Evolutionary conservation across 2,797 vertebrate species (phyloP).

Genomic region (Amblyraja radiata): DNA sequence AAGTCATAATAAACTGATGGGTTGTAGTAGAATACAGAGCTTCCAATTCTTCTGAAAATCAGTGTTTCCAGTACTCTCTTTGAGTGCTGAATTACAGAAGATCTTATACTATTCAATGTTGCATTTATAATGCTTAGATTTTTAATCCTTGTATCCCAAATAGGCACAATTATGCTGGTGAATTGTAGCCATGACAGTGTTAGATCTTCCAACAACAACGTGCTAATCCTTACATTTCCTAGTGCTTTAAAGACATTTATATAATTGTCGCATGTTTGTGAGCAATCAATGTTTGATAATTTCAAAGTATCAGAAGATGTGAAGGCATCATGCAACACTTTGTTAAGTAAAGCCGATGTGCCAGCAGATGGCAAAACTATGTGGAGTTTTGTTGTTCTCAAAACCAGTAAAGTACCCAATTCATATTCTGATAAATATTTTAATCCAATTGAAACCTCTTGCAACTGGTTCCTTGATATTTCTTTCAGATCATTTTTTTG

Average conservation of each 20-base stretch:
- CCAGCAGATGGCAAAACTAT: conserved; percentile 42
- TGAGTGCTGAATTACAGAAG: background rate
- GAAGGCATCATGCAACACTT: conserved; percentile 57
- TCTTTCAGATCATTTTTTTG: conserved; percentile 42
- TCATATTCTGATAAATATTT: conserved; percentile 47
- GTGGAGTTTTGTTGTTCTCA: conserved; percentile 45
- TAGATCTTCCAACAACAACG: conserved; percentile 59
- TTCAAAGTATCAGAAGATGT: conserved; percentile 59
- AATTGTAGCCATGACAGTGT: conserved; percentile 56
- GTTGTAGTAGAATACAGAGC: conserved; percentile 56
- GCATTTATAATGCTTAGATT: conserved; percentile 52
- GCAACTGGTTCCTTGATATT: conserved; percentile 39
- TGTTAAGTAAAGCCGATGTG: background rate
- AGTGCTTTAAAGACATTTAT: conserved; percentile 42
- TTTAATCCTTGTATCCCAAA: conserved; percentile 56
- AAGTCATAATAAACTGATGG: too few species aligned
- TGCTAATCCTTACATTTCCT: conserved; percentile 45
- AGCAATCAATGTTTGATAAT: conserved; percentile 56
- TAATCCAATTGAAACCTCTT: conserved; percentile 27
- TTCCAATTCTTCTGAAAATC: conserved; percentile 45
- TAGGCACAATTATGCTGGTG: conserved; percentile 45
- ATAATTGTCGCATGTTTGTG: conserved; percentile 33
- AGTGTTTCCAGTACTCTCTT: conserved; percentile 53
- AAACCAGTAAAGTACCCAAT: conserved; percentile 48
- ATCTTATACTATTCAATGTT: rapidly evolving